phyloP scores from a whole-genome alignment of 2,797 vertebrate species.

The Hypotaenidia philippensis region DNA sequence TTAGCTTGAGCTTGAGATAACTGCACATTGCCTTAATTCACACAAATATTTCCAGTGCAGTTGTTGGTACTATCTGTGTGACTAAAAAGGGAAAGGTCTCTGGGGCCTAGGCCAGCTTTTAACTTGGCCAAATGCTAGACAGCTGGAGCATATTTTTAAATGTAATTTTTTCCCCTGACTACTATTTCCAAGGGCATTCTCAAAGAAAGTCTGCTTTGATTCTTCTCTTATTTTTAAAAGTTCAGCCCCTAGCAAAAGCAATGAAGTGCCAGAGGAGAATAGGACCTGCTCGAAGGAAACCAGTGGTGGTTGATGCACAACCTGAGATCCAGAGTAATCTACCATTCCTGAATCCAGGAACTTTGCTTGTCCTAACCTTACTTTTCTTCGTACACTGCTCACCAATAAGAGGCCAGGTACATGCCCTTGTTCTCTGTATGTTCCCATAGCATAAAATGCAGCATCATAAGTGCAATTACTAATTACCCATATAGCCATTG shows the following conservation, averaged over 20 bases:
- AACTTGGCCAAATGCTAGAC: background rate
- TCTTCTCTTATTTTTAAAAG: background rate
- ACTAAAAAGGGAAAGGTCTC: background rate
- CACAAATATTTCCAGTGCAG: background rate
- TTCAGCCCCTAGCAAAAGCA: background rate
- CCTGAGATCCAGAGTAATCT: background rate
- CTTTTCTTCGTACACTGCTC: background rate
- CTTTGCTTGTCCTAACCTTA: background rate
- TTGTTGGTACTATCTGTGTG: background rate
- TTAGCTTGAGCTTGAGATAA: background rate
- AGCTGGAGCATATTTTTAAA: background rate
- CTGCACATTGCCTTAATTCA: background rate
- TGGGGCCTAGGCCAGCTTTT: background rate
- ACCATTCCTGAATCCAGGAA: background rate
- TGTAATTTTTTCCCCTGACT: background rate
- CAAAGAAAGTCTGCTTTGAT: background rate
- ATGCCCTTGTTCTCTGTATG: accelerated
- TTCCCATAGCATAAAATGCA: background rate
- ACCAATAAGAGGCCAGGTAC: background rate
- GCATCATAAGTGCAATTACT: background rate
- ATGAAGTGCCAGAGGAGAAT: background rate
- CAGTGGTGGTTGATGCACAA: background rate
- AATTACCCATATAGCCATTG: background rate
- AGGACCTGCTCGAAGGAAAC: background rate
- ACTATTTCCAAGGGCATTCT: background rate